Conservation (phyloP, 2,113 vertebrate genomes). For the Petaurus breviceps region DNA sequence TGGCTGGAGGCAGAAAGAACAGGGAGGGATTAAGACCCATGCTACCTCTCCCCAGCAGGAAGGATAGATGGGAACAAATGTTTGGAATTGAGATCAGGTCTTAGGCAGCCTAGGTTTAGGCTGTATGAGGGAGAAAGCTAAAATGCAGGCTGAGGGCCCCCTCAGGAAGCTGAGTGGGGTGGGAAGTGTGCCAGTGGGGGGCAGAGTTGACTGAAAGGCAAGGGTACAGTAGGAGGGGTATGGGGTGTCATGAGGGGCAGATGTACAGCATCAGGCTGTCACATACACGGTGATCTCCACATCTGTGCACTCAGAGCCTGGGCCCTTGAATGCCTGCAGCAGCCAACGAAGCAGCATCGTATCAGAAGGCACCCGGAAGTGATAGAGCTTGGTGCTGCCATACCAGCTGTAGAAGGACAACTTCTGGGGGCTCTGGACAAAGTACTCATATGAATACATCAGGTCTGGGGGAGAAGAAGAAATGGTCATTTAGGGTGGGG, state of each 20-base stretch:
- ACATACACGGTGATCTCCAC: constrained; percentile 92
- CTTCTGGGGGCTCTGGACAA: constrained; percentile 91
- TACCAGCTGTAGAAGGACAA: constrained; percentile 94
- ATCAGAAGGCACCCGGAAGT: constrained; percentile 92
- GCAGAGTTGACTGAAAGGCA: neutral
- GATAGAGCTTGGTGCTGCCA: constrained; percentile 91
- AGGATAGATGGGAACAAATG: neutral
- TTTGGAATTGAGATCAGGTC: neutral
- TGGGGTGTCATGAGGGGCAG: neutral
- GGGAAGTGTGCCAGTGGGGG: neutral
- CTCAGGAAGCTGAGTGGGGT: neutral
- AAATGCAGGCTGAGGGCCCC: neutral
- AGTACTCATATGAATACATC: constrained; percentile 89
- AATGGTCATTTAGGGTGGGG: constrained; percentile 9
- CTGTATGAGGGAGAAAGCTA: neutral
- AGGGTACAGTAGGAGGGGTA: neutral
- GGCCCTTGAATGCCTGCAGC: constrained; percentile 86
- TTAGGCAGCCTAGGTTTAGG: neutral
- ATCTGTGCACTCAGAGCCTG: constrained; percentile 84
- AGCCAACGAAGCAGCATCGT: constrained; percentile 90
- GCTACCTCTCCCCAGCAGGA: neutral
- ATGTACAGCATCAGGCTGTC: neutral
- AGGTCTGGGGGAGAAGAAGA: constrained; percentile 73
- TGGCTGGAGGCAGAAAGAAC: constrained; percentile 82
- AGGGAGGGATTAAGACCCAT: fast-evolving